These are phyloP conservation scores for Acleris literana DNA, from an alignment of 2,888 invertebrate genomes.

Conservation along the genomic window DNA sequence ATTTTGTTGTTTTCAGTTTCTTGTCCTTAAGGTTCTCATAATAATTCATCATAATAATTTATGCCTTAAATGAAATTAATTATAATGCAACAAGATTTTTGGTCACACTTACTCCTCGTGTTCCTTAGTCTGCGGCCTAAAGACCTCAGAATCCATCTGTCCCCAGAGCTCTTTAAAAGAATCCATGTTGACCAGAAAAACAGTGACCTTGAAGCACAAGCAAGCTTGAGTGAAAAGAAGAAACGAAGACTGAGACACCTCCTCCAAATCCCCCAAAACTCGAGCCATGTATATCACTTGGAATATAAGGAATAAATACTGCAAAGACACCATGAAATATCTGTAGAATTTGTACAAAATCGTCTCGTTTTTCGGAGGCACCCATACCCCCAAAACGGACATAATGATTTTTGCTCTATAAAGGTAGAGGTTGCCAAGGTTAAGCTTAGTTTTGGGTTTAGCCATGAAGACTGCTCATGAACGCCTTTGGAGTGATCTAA, in stretches of 20 bases:
- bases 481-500: neutral
- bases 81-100: neutral
- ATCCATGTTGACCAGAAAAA: constrained; percentile 61
- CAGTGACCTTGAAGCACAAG: constrained; percentile 71
- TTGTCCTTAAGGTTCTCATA: too few relatives aligned
- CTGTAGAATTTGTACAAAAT: constrained; percentile 50
- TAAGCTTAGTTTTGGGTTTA: constrained; percentile 23
- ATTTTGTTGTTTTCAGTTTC: too few relatives aligned
- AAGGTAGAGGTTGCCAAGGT: constrained; percentile 61
- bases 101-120: constrained; percentile 60
- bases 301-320: constrained; percentile 67
- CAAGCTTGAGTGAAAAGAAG: constrained; percentile 73
- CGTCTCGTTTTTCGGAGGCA: constrained; percentile 53
- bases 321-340: constrained; percentile 60
- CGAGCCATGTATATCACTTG: constrained; percentile 67
- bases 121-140: constrained; percentile 53
- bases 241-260: constrained; percentile 69
- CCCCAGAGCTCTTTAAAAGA: constrained; percentile 54
- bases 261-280: constrained; percentile 73
- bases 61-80: too few relatives aligned
- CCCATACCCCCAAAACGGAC: constrained; percentile 71
- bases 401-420: constrained; percentile 69
- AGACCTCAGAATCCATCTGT: constrained; percentile 63
- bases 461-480: constrained; percentile 34
- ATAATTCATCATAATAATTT: too few relatives aligned